A percentile compares a stretch with the other conserved stretches of the same genome.
Evolutionary conservation across 2,113 vertebrate genomes (phyloP).

Genomic region (Tylochromis polylepis): DNA sequence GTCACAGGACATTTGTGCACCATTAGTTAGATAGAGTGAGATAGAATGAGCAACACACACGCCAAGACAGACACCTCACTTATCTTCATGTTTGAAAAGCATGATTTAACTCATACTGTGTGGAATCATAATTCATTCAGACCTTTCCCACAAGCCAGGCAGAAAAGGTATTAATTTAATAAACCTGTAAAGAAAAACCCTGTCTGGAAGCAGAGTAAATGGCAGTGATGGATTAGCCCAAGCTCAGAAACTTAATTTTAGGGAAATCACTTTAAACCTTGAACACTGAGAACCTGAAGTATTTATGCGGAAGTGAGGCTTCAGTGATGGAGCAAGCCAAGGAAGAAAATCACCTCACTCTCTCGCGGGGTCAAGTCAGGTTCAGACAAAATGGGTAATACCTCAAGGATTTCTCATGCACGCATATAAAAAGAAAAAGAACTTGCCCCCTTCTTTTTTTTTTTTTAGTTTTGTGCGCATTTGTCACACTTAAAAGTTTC

Average conservation of each 20-base stretch:
- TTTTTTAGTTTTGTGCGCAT: not conserved
- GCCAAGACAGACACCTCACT: slow-evolving; percentile 14
- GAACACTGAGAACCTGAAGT: slow-evolving; percentile 56
- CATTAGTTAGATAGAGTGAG: slow-evolving; percentile 29
- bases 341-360: slow-evolving; percentile 14
- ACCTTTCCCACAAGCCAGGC: slow-evolving; percentile 38
- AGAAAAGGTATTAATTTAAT: slow-evolving; percentile 70
- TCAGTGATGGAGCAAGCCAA: not conserved
- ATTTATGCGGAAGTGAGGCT: slow-evolving; percentile 58
- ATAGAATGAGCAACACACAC: not conserved
- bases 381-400: slow-evolving; percentile 9
- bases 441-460: not conserved
- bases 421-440: not conserved
- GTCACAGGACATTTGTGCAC: slow-evolving; percentile 26
- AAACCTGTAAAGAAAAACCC: slow-evolving; percentile 63
- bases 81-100: slow-evolving; percentile 31
- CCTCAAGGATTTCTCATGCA: not conserved
- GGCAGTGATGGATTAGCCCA: slow-evolving; percentile 67
- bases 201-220: slow-evolving; percentile 54
- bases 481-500: not conserved
- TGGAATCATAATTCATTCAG: slow-evolving; percentile 65
- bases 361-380: slow-evolving; percentile 22
- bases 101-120: slow-evolving; percentile 40
- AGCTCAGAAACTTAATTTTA: slow-evolving; percentile 65
- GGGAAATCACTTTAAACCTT: slow-evolving; percentile 62